Evolutionary conservation across 2,797 vertebrate species (phyloP).

Genomic region (Vipera ursinii): DNA sequence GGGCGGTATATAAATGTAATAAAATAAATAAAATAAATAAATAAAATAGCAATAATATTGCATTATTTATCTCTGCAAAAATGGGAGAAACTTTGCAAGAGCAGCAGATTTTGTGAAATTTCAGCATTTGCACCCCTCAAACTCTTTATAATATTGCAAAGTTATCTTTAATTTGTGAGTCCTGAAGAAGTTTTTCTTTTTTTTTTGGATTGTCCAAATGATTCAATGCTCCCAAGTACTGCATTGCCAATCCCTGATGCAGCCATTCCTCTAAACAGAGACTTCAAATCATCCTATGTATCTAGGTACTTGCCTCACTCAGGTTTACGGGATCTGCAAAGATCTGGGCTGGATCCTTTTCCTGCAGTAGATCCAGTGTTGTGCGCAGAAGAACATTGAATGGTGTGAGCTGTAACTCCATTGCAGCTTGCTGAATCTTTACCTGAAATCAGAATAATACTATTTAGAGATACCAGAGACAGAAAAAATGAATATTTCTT

Average conservation of each 20-base stretch:
- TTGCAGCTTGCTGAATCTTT: conserved; percentile 90
- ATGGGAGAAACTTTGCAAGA: neutral
- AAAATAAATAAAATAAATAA: no score
- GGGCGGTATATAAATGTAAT: no score
- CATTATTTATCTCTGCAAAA: neutral
- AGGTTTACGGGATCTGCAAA: conserved; percentile 91
- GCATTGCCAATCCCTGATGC: neutral
- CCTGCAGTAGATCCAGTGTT: conserved; percentile 91
- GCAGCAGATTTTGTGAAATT: neutral
- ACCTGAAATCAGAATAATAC: conserved; percentile 69
- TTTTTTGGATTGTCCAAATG: neutral
- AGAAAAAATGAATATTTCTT: neutral
- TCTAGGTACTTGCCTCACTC: conserved; percentile 79
- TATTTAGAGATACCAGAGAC: neutral
- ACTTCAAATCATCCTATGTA: conserved; percentile 26
- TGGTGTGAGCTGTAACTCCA: conserved; percentile 91
- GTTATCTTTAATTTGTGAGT: neutral
- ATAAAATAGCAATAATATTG: neutral
- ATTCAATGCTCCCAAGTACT: neutral
- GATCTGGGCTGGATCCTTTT: conserved; percentile 91
- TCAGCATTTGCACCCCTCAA: neutral
- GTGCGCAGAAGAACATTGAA: conserved; percentile 87
- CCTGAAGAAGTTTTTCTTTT: neutral
- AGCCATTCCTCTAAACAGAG: conserved; percentile 8
- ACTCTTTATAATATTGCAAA: neutral